These are phyloP conservation scores for Mystacornis crossleyi DNA, from an alignment of 2,113 vertebrate genomes.

Conservation along the genomic window DNA sequence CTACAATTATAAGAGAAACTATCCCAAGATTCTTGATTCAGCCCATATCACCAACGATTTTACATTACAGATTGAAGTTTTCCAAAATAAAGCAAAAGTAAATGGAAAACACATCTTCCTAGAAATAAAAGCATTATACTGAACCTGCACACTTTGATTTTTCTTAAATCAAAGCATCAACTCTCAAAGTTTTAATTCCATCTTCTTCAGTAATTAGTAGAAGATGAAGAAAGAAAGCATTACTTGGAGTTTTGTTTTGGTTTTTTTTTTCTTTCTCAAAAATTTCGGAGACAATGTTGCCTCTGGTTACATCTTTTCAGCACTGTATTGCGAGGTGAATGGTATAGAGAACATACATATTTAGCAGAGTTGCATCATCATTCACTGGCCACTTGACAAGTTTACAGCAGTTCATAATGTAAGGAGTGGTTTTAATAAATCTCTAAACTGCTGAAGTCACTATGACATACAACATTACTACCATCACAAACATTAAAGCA, in stretches of 20 bases:
- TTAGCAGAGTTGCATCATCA: background rate
- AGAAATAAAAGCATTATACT: background rate
- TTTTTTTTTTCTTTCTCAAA: background rate
- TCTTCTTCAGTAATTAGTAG: background rate
- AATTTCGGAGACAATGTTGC: background rate
- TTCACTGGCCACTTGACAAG: slow-evolving; percentile 6
- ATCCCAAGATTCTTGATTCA: background rate
- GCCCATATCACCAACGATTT: background rate
- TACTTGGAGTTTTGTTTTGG: background rate
- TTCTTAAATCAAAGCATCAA: background rate
- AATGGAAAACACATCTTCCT: background rate
- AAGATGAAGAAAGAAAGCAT: background rate
- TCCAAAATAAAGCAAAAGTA: background rate
- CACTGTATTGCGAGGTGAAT: background rate
- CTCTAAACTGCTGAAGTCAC: background rate
- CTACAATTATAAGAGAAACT: background rate
- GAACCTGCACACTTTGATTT: background rate
- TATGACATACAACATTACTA: background rate
- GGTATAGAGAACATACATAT: background rate
- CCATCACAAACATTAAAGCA: background rate
- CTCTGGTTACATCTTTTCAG: background rate
- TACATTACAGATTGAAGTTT: background rate
- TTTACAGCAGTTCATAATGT: background rate
- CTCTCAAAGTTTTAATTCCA: background rate
- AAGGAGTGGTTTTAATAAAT: slow-evolving; percentile 11